phyloP scores from a whole-genome alignment of 2,797 vertebrate genomes.

The Carduelis carduelis region DNA sequence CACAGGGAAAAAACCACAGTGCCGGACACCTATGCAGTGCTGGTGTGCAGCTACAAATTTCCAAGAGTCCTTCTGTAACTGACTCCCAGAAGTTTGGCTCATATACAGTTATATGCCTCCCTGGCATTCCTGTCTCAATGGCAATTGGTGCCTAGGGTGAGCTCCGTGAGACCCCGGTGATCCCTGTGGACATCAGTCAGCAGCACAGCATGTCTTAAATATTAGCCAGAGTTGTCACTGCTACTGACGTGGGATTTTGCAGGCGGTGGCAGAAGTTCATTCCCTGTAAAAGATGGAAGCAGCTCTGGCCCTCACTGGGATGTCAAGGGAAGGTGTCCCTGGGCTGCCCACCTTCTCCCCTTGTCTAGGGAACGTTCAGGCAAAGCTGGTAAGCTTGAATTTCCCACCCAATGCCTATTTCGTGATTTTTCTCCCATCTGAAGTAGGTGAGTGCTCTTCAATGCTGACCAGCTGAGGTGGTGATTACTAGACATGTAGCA shows the following conservation, averaged over 20 bases:
- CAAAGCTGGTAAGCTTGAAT: neutral
- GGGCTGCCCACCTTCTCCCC: neutral
- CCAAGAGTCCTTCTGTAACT: neutral
- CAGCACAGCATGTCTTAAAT: neutral
- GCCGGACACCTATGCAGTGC: fast-evolving
- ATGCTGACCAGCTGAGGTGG: neutral
- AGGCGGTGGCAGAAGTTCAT: neutral
- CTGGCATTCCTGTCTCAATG: neutral
- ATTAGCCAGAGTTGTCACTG: neutral
- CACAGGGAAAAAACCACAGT: neutral
- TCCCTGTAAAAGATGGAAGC: neutral
- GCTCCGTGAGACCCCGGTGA: fast-evolving
- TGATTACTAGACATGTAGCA: neutral
- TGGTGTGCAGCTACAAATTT: neutral
- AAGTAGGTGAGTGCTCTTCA: neutral
- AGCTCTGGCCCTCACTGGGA: neutral
- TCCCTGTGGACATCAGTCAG: neutral
- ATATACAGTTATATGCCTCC: fast-evolving
- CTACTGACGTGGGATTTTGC: neutral
- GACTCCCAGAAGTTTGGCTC: neutral
- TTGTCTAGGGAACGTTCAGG: neutral
- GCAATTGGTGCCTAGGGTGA: neutral
- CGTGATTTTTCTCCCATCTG: neutral
- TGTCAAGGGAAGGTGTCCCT: neutral
- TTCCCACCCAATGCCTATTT: neutral